phyloP scores from a whole-genome alignment of 2,797 vertebrate species.

The Anguilla marmorata region DNA sequence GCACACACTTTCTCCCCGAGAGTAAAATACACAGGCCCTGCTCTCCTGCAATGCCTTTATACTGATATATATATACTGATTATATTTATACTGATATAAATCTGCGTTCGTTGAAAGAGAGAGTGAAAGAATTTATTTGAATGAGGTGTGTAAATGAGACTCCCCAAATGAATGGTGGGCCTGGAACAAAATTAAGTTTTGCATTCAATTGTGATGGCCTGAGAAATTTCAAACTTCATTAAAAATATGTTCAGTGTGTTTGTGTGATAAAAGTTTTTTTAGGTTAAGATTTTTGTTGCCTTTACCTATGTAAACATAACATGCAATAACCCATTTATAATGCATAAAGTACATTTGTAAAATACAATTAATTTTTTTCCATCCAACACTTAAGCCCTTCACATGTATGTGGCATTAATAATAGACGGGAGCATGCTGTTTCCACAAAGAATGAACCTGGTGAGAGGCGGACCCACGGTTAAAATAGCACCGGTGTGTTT shows the following conservation, averaged over 20 bases:
- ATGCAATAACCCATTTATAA: neutral
- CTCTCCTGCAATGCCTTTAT: neutral
- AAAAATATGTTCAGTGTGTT: neutral
- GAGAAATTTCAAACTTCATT: conserved; percentile 9
- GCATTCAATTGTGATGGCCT: neutral
- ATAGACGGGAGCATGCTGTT: neutral
- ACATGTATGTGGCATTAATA: neutral
- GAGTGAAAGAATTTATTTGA: neutral
- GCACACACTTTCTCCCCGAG: neutral
- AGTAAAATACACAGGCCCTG: neutral
- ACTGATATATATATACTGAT: neutral
- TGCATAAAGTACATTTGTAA: neutral
- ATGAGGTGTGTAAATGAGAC: neutral
- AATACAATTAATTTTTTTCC: neutral
- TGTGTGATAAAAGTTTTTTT: too few relatives aligned
- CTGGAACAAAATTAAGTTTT: neutral
- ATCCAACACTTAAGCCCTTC: neutral
- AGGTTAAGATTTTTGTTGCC: neutral
- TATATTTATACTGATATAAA: neutral
- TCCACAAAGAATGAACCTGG: neutral
- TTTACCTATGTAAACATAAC: neutral
- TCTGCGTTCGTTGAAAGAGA: neutral
- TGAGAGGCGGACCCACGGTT: neutral
- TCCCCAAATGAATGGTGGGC: neutral
- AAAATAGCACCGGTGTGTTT: neutral